Percentiles rank a stretch among this genome's conserved stretches.
Evolutionary conservation across 2,797 vertebrate genomes (phyloP).

Genomic region (Muscicapa striata): DNA sequence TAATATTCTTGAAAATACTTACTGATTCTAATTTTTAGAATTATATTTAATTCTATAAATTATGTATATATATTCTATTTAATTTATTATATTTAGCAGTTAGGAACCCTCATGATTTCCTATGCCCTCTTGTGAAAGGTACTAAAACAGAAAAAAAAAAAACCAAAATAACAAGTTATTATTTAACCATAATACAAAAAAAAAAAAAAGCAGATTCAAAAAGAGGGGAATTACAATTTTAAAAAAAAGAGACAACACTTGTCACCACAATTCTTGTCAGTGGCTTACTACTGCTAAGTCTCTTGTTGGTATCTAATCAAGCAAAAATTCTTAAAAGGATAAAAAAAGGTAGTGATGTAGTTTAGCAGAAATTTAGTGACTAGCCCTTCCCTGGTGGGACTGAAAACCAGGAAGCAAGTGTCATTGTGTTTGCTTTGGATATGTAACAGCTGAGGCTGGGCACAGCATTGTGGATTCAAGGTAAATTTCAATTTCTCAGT

Average conservation of each 20-base stretch:
- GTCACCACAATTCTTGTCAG: neutral
- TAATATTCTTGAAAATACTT: neutral
- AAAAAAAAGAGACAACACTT: neutral
- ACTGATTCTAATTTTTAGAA: neutral
- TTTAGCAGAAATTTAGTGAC: neutral
- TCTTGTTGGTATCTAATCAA: neutral
- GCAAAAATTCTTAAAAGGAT: neutral
- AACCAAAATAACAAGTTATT: neutral
- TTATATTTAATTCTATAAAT: neutral
- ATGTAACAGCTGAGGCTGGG: neutral
- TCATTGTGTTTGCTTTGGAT: neutral
- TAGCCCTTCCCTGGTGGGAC: neutral
- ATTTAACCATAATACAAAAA: neutral
- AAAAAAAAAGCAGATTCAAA: neutral
- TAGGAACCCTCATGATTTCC: neutral
- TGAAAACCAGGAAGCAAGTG: neutral
- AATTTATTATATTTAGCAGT: neutral
- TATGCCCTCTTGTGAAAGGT: neutral
- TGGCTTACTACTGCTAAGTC: neutral
- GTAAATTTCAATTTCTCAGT: neutral
- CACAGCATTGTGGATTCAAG: neutral
- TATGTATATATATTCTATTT: too few relatives aligned
- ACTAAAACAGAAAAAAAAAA: neutral
- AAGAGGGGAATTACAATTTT: accelerated
- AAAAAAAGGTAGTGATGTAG: neutral